A percentile compares a stretch with the other conserved stretches of the same genome.
Evolutionary conservation across 2,797 vertebrate species (phyloP).

Genomic region (Atherinosoma microstoma): DNA sequence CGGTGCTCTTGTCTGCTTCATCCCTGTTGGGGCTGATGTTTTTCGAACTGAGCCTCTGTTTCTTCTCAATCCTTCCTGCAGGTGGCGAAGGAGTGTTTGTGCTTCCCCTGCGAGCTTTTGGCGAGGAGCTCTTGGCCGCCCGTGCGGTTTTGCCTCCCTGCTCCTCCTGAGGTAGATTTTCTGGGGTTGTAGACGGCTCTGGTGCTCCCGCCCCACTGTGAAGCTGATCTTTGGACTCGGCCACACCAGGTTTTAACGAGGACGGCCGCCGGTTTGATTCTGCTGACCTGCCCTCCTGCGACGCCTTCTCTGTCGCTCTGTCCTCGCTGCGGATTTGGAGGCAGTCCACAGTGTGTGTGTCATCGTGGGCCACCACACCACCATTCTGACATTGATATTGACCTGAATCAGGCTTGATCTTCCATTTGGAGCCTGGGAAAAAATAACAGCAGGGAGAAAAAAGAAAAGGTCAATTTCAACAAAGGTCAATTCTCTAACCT

Average conservation of each 20-base stretch:
- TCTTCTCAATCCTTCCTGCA: slow-evolving; percentile 80
- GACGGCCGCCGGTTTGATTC: slow-evolving; percentile 65
- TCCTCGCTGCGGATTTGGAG: slow-evolving; percentile 83
- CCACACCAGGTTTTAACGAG: slow-evolving; percentile 53
- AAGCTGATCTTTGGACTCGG: slow-evolving; percentile 70
- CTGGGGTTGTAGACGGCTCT: slow-evolving; percentile 59
- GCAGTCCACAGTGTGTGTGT: slow-evolving; percentile 79
- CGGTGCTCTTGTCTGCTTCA: slow-evolving; percentile 61
- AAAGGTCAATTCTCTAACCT: neutral
- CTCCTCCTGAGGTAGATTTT: slow-evolving; percentile 85
- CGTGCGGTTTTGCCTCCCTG: slow-evolving; percentile 72
- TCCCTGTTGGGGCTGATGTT: slow-evolving; percentile 79
- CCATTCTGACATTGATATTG: slow-evolving; percentile 84
- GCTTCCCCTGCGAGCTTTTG: slow-evolving; percentile 74
- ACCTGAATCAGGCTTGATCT: slow-evolving; percentile 74
- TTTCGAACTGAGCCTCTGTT: slow-evolving; percentile 78
- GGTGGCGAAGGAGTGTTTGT: slow-evolving; percentile 72
- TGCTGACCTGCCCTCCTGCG: slow-evolving; percentile 61
- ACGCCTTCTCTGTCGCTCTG: slow-evolving; percentile 65
- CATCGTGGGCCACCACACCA: slow-evolving; percentile 66
- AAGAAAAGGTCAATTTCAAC: neutral
- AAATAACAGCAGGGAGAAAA: neutral
- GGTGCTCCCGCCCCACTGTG: slow-evolving; percentile 44
- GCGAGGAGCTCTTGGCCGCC: slow-evolving; percentile 76
- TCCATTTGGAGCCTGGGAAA: slow-evolving; percentile 82